phyloP scores from a whole-genome alignment of 2,113 vertebrate genomes.

The Eptatretus burgeri region DNA sequence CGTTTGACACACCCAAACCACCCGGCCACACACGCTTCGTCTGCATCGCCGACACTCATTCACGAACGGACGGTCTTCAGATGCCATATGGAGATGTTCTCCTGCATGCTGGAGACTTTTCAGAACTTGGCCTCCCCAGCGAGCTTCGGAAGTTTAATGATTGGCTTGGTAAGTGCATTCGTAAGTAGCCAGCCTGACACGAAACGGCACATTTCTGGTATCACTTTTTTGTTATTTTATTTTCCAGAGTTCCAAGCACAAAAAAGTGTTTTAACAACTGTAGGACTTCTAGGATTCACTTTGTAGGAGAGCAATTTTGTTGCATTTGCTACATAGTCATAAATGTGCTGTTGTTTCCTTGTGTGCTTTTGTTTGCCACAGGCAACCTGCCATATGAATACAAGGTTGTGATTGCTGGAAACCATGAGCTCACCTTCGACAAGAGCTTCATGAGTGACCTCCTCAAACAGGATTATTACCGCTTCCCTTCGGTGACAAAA shows the following conservation, averaged over 20 bases:
- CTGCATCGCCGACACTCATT: slow-evolving; percentile 93
- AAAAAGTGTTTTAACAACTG: no score
- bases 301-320: no score
- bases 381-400: slow-evolving; percentile 85
- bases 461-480: slow-evolving; percentile 99
- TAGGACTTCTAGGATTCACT: no score
- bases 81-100: slow-evolving; percentile 98
- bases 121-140: slow-evolving; percentile 85
- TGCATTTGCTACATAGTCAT: no score
- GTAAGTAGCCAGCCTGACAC: no score
- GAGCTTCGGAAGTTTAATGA: slow-evolving; percentile 99
- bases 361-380: slow-evolving; percentile 20
- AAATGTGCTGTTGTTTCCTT: neutral
- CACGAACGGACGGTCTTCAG: slow-evolving; percentile 96
- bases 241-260: no score
- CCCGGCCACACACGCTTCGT: slow-evolving; percentile 90
- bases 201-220: no score
- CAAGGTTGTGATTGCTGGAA: slow-evolving; percentile 96
- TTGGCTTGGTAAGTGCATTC: slow-evolving; percentile 69
- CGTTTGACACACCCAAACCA: slow-evolving; percentile 84
- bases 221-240: no score
- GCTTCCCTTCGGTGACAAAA: slow-evolving; percentile 95
- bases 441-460: slow-evolving; percentile 99
- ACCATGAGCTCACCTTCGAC: slow-evolving; percentile 98
- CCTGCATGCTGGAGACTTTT: slow-evolving; percentile 92